Percentiles rank a stretch among this genome's conserved stretches.
These are phyloP conservation scores for Hydrophis major DNA, from an alignment of 2,797 vertebrate species.

Conservation along the genomic window DNA sequence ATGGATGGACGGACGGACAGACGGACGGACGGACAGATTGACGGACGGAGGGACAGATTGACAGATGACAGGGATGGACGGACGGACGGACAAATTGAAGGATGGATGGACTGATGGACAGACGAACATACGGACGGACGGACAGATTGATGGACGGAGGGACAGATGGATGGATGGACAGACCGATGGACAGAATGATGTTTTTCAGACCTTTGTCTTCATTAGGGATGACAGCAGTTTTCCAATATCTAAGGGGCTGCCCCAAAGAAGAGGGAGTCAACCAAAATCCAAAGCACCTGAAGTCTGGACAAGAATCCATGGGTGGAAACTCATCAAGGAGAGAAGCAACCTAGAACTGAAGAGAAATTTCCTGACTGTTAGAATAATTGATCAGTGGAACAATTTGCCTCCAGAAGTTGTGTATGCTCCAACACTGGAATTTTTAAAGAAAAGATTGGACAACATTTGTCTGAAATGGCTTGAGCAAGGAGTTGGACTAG, in stretches of 20 bases:
- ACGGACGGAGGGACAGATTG: too few species aligned
- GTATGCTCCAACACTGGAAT: neutral
- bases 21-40: too few species aligned
- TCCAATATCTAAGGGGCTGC: too few species aligned
- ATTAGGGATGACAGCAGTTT: neutral
- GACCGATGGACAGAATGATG: too few species aligned
- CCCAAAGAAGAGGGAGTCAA: neutral
- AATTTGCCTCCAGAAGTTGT: neutral
- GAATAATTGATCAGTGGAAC: neutral
- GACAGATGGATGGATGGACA: too few species aligned
- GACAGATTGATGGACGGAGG: too few species aligned
- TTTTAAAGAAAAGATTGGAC: neutral
- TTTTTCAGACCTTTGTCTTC: neutral
- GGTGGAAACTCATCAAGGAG: neutral
- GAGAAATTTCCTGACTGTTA: neutral
- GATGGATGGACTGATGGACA: too few species aligned
- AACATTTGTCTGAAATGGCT: neutral
- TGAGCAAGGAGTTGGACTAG: neutral
- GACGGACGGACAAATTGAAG: too few species aligned
- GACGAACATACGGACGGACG: too few species aligned
- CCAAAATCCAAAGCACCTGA: neutral
- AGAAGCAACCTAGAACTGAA: neutral
- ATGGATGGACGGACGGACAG: fast-evolving
- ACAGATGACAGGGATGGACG: too few species aligned
- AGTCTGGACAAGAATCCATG: neutral